Conservation (phyloP, 23 tunicate species). For the Styela plicata region DNA sequence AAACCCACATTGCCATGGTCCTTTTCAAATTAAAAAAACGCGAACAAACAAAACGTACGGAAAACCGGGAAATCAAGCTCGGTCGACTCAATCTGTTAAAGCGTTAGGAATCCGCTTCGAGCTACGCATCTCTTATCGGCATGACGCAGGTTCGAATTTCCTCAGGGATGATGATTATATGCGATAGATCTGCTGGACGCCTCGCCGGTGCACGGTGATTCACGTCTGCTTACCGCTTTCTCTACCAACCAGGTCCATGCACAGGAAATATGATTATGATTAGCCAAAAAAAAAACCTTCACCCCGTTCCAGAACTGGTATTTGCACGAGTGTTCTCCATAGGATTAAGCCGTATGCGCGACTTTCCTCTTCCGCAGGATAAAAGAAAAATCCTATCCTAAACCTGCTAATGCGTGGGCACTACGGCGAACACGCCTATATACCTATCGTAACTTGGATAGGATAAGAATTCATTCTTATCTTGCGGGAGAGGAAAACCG, state of each 20-base stretch:
- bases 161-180: not conserved
- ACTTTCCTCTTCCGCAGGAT: not conserved
- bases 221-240: not conserved
- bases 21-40: no score
- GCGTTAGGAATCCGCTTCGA: not conserved
- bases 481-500: no score
- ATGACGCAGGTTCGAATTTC: not conserved
- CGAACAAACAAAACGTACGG: no score
- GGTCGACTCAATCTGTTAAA: not conserved
- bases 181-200: not conserved
- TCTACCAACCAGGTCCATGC: not conserved
- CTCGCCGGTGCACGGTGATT: not conserved
- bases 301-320: not conserved
- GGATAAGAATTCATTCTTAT: no score
- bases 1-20: no score
- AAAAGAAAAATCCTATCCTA: not conserved
- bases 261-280: no score
- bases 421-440: no score
- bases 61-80: no score
- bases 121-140: not conserved
- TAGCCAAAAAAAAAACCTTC: not conserved
- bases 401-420: no score
- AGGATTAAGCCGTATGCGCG: not conserved
- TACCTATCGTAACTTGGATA: no score
- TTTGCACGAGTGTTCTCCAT: not conserved